phyloP scores from a whole-genome alignment of 2,113 vertebrate genomes.

The Herpetotheres cachinnans region DNA sequence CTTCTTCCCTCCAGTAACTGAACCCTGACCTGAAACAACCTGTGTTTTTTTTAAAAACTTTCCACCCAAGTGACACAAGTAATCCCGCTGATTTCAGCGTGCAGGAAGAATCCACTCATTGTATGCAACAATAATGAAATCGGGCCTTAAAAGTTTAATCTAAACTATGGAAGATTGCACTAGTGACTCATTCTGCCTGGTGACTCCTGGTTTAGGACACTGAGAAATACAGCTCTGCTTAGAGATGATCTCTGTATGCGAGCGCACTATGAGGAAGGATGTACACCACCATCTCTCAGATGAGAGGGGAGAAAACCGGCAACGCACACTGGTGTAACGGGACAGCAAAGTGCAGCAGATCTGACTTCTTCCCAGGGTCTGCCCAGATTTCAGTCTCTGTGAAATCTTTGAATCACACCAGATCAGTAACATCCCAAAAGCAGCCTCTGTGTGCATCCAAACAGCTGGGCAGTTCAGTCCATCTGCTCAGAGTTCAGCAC shows the following conservation, averaged over 20 bases:
- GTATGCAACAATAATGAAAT: neutral
- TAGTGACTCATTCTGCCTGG: neutral
- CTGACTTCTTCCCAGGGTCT: neutral
- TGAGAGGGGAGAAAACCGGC: neutral
- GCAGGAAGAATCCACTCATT: constrained; percentile 16
- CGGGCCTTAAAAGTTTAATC: neutral
- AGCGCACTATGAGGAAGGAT: neutral
- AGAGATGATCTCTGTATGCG: neutral
- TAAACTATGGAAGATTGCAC: neutral
- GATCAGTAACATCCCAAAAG: neutral
- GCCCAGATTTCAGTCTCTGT: neutral
- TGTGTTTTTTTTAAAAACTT: neutral
- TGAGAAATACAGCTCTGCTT: neutral
- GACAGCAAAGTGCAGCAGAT: neutral
- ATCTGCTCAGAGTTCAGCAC: neutral
- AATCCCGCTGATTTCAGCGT: neutral
- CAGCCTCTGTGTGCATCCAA: neutral
- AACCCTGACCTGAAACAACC: neutral
- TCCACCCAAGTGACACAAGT: neutral
- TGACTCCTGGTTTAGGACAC: neutral
- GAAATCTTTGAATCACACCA: neutral
- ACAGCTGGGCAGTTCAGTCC: neutral
- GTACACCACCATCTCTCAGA: neutral
- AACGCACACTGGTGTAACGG: accelerated
- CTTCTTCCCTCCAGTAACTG: neutral